Percentiles rank a stretch among this genome's conserved stretches.
Conservation (phyloP, 2,797 vertebrate genomes). For the Rachycentron canadum region DNA sequence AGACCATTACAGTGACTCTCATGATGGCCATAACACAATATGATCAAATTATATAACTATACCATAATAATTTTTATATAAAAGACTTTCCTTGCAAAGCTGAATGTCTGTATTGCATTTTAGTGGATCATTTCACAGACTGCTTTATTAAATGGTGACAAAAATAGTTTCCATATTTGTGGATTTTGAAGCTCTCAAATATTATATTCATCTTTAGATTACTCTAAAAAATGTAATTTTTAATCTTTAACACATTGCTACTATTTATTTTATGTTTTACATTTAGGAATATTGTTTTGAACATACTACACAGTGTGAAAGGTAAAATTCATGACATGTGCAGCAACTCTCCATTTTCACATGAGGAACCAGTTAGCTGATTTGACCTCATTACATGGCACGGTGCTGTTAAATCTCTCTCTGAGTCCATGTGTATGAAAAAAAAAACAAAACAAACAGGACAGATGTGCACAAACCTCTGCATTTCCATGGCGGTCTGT, state of each 20-base stretch:
- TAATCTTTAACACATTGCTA: background rate
- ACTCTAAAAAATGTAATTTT: background rate
- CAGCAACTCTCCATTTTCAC: constrained; percentile 41
- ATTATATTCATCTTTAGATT: background rate
- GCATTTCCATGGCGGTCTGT: constrained; percentile 44
- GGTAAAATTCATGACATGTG: constrained; percentile 1
- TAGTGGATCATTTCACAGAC: constrained; percentile 58
- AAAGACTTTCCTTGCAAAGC: constrained; percentile 69
- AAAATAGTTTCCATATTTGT: constrained; percentile 67
- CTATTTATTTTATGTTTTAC: background rate
- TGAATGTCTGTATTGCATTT: constrained; percentile 74
- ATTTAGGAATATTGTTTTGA: background rate
- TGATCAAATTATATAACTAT: constrained; percentile 65
- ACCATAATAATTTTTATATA: constrained; percentile 73
- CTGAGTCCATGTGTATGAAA: constrained; percentile 49
- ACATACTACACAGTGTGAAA: background rate
- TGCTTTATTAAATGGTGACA: constrained; percentile 71
- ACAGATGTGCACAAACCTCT: constrained; percentile 74
- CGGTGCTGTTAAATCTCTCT: constrained; percentile 66
- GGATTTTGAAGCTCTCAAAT: constrained; percentile 32
- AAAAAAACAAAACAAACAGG: constrained; percentile 41
- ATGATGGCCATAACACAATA: constrained; percentile 51
- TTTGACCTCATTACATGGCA: constrained; percentile 74
- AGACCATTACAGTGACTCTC: constrained; percentile 60
- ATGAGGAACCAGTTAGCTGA: constrained; percentile 62